Evolutionary conservation across 2,113 vertebrate species (phyloP), one percentile per base, ranked within the genome.

Genomic region (Erythrocercus mccallii): DNA sequence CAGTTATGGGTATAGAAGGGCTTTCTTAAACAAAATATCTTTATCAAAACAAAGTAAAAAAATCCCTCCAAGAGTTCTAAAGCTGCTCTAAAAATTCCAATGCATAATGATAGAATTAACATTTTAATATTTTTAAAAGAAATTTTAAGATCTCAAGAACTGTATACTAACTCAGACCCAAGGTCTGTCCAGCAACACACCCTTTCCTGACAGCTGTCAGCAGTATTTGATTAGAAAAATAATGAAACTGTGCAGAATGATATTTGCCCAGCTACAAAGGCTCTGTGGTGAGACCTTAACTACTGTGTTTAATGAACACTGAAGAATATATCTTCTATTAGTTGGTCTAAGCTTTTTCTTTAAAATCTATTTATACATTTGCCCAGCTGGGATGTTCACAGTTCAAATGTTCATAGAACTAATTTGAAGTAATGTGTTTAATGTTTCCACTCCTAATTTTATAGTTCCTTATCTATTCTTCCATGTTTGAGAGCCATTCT

Each of bases 11-110:
- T 45, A 3, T 10, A 35, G 71, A 10, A n/a, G 7, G 2, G 3
- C 15, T 71, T 83, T 83, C 64, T 70, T 35, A 72, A 40, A 40
- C 9, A 62, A 68, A 4, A 23, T 0, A 25, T 10, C 15, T 25
- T 61, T 56, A 51, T 33, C 15, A 30, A 68, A 58, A 66, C 15
- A 57, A 71, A 71, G 5, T 6, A 6, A 53, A 72, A 72, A 42
- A 20, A 13, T 0, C 0, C 5, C 6, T 64, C 23, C 11, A 48
- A 21, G 25, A 35, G 5, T 47, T 65, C 40, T 6, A 6, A 65
- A 88, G 47, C 4, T 17, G 8, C 10, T 60, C 25, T 21, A 11
- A 56, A 35, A 73, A 69, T 6, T 28, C 33, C 33, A 82, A 4
- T 28, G 6, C 25, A 37, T 12, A 77, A 71, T 10, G 1, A 24